These are phyloP conservation scores for Acanthurus leucopareius DNA, from an alignment of 2,797 vertebrate genomes.

Conservation along the genomic window DNA sequence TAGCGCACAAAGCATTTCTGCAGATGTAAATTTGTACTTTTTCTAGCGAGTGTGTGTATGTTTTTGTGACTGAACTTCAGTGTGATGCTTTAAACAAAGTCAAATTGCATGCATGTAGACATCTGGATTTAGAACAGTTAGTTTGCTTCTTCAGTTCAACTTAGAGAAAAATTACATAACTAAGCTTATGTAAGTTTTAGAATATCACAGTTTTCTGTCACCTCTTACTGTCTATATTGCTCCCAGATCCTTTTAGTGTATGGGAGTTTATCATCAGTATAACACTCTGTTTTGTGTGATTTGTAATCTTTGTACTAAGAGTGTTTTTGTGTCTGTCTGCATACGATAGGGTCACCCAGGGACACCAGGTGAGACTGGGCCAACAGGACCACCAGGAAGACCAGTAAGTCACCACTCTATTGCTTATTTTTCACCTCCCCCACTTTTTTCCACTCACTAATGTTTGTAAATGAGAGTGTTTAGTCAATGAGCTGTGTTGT, in stretches of 20 bases:
- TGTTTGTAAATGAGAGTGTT: background rate
- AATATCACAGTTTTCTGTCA: too few relatives aligned
- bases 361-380: slow-evolving; percentile 89
- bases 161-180: too few relatives aligned
- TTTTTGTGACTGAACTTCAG: slow-evolving; percentile 6
- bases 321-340: slow-evolving; percentile 48
- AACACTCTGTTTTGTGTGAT: slow-evolving; percentile 4
- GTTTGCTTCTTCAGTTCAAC: background rate
- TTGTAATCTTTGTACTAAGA: slow-evolving; percentile 8
- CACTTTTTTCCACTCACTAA: background rate
- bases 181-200: background rate
- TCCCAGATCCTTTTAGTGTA: background rate
- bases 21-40: slow-evolving; percentile 48
- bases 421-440: background rate
- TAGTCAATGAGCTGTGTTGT: background rate
- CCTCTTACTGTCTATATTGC: background rate
- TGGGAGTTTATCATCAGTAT: background rate
- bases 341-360: slow-evolving; percentile 92
- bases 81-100: slow-evolving; percentile 21
- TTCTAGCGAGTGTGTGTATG: background rate
- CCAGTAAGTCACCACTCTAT: slow-evolving; percentile 86
- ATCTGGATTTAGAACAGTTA: background rate
- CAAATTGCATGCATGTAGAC: background rate
- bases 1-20: slow-evolving; percentile 35
- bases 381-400: slow-evolving; percentile 91